Conservation (phyloP, 2,888 invertebrate species). For the Tipula confusa region DNA sequence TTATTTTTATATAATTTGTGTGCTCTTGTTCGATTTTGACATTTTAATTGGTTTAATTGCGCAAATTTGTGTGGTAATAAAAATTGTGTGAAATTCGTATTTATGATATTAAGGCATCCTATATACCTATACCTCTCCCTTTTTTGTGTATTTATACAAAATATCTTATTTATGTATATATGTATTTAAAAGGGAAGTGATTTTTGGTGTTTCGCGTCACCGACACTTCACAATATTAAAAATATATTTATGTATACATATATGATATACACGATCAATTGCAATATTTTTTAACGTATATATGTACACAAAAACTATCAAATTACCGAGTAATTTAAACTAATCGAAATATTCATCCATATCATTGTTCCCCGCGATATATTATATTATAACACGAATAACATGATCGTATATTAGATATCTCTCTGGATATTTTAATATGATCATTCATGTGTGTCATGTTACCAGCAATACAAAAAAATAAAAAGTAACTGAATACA, state of each 20-base stretch:
- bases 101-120: not conserved
- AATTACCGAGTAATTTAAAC: slow-evolving; percentile 20
- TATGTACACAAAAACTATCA: not conserved
- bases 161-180: not conserved
- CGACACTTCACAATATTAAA: not conserved
- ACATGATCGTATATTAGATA: slow-evolving; percentile 1
- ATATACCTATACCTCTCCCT: not conserved
- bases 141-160: not conserved
- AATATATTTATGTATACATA: too few species aligned
- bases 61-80: not conserved
- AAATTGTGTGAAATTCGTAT: not conserved
- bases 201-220: not conserved
- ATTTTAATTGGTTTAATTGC: slow-evolving; percentile 13
- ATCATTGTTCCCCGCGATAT: slow-evolving; percentile 8
- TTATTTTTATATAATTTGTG: not conserved
- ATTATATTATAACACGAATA: slow-evolving; percentile 1
- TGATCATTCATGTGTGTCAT: slow-evolving; percentile 25
- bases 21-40: not conserved
- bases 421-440: not conserved
- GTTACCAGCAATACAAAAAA: not conserved
- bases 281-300: not conserved
- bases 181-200: not conserved
- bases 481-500: not conserved
- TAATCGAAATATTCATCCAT: slow-evolving; percentile 25
- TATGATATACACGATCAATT: not conserved